Percentiles rank a stretch among this genome's conserved stretches.
phyloP scores from a whole-genome alignment of 2,888 invertebrate species.

The Cancer borealis region DNA sequence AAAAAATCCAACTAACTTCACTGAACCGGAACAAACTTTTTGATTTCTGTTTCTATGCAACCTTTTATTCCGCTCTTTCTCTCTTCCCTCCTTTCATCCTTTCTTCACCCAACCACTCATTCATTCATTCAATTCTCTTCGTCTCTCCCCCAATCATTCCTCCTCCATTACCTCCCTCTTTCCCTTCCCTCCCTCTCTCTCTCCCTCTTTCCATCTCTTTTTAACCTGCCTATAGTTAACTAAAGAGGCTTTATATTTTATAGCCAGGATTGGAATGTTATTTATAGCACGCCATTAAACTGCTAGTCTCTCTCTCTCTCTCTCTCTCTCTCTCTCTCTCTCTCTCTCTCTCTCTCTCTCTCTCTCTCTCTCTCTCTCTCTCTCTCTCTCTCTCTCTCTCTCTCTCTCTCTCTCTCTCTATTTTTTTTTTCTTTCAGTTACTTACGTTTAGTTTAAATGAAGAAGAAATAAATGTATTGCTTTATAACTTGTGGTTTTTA shows the following conservation, averaged over 20 bases:
- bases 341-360: not conserved
- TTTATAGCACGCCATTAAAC: constrained; percentile 14
- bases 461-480: not conserved
- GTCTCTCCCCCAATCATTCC: not conserved
- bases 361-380: not conserved
- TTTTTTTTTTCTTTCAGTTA: not conserved
- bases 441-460: not conserved
- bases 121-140: not conserved
- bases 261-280: not conserved
- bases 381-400: not conserved
- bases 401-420: not conserved
- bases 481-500: not conserved
- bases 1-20: not conserved
- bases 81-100: too few species aligned
- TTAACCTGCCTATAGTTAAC: not conserved
- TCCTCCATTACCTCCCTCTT: not conserved
- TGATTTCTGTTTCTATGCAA: not conserved
- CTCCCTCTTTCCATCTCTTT: not conserved
- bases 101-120: not conserved
- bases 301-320: not conserved
- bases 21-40: too few species aligned
- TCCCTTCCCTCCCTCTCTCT: not conserved
- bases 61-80: not conserved
- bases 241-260: not conserved
- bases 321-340: not conserved